Base-by-base conservation (phyloP, 2,113 vertebrate species). In the Halcyon senegalensis region DNA sequence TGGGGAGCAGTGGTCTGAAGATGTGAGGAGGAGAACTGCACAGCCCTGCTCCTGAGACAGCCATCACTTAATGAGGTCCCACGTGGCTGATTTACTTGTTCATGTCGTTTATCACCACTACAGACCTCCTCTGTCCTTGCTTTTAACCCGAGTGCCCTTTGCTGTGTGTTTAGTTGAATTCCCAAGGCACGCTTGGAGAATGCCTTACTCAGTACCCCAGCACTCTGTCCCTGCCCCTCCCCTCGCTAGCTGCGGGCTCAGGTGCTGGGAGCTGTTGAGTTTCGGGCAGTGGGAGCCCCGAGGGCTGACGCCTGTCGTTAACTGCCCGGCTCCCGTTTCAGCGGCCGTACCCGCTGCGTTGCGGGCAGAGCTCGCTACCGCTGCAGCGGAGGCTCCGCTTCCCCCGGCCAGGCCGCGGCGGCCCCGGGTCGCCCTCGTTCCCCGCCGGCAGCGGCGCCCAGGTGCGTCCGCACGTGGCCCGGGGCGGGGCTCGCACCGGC, bases 91-190 rank as follows among this genome's bases (percentile, higher is more conserved):
- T 7, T 35, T 24, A 0, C 20, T 17, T 14, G 39, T 31, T 16
- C 3, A 0, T 1, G 31, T 2, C 2, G 24, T 25, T 7, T 13
- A 0, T 23, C n/a, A 4, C 31, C 43, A 4, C 0, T 3, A 0
- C 1, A 0, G 9, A 18, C 0, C 1, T 18, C 23, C 63, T 14
- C 10, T 15, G 46, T 9, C 27, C 9, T 5, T 0, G 5, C 0
- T 19, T 23, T 56, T 1, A 24, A 23, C 21, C 19, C 5, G 5
- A 5, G 18, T 7, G 58, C 30, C 56, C 46, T 58, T 62, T 1
- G 23, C 60, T 25, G 5, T 24, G 2, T 2, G 1, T 7, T 10
- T 1, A 14, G 11, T 2, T 13, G 4, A 2, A n/a, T 60, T 25
- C 60, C 33, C 16, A 50, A 50, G 48, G 35, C 35, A 35, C 35